Percentiles rank a stretch among this genome's conserved stretches.
phyloP scores from a whole-genome alignment of 2,797 vertebrate genomes.

The Fundulus diaphanus region DNA sequence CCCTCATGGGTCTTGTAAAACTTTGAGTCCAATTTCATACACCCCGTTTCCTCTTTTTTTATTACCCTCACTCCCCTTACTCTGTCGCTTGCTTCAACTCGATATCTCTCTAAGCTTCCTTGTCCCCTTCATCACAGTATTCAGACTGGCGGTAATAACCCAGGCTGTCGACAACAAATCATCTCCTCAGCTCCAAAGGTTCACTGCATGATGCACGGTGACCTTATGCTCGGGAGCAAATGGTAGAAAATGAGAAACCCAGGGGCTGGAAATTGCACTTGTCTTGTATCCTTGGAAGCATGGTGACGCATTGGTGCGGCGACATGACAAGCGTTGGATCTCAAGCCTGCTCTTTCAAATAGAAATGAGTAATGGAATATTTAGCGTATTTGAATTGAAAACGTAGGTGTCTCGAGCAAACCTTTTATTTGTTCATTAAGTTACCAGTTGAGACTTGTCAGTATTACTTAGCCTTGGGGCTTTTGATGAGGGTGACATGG shows the following conservation, averaged over 20 bases:
- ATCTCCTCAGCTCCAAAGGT: slow-evolving; percentile 47
- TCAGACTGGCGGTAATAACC: slow-evolving; percentile 56
- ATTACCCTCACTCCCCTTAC: slow-evolving; percentile 30
- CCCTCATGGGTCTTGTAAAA: slow-evolving; percentile 55
- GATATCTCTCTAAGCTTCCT: slow-evolving; percentile 4
- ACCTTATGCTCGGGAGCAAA: slow-evolving; percentile 54
- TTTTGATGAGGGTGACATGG: too few relatives aligned
- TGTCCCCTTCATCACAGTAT: slow-evolving; percentile 31
- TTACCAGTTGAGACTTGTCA: background rate
- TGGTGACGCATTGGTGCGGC: slow-evolving; percentile 9
- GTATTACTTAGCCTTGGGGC: background rate
- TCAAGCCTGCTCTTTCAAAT: background rate
- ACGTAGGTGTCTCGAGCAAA: background rate
- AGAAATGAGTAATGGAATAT: background rate
- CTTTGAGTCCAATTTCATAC: slow-evolving; percentile 65
- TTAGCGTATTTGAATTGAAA: background rate
- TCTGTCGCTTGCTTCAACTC: background rate
- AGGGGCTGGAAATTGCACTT: slow-evolving; percentile 39
- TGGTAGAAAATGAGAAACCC: slow-evolving; percentile 56
- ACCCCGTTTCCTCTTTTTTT: slow-evolving; percentile 59
- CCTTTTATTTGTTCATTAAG: background rate
- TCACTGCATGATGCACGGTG: slow-evolving; percentile 39
- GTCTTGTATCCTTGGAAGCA: slow-evolving; percentile 32
- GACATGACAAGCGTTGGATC: slow-evolving; percentile 1
- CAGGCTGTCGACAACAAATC: slow-evolving; percentile 58